Evolutionary conservation across 2,888 invertebrate genomes (phyloP).

Genomic region (Rotaria sp.): DNA sequence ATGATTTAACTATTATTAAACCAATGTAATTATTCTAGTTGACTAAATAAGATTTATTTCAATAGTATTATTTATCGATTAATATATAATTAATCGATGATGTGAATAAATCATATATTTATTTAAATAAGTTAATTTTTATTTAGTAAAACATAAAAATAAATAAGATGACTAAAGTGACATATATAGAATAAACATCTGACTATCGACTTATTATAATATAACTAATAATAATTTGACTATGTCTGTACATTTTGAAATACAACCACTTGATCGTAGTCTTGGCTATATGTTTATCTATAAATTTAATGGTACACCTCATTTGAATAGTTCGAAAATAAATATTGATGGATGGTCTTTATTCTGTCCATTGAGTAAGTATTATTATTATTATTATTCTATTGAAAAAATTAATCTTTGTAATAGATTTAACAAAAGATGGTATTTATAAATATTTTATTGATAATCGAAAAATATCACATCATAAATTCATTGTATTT

Average conservation of each 20-base stretch:
- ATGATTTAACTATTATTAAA: no score
- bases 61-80: no score
- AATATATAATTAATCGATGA: no score
- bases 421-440: neutral
- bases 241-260: slow-evolving; percentile 18
- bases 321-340: neutral
- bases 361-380: neutral
- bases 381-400: neutral
- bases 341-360: neutral
- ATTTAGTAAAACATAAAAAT: no score
- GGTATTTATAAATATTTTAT: neutral
- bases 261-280: neutral
- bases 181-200: no score
- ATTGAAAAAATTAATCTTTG: neutral
- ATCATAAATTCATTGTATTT: neutral
- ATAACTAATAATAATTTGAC: neutral
- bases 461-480: neutral
- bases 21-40: no score
- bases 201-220: no score
- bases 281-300: neutral
- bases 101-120: no score
- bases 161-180: no score
- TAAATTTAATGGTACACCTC: neutral
- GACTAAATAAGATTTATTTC: no score
- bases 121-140: no score